Base-by-base conservation (phyloP, 2,113 vertebrate genomes). In the Turdus rufiventris region DNA sequence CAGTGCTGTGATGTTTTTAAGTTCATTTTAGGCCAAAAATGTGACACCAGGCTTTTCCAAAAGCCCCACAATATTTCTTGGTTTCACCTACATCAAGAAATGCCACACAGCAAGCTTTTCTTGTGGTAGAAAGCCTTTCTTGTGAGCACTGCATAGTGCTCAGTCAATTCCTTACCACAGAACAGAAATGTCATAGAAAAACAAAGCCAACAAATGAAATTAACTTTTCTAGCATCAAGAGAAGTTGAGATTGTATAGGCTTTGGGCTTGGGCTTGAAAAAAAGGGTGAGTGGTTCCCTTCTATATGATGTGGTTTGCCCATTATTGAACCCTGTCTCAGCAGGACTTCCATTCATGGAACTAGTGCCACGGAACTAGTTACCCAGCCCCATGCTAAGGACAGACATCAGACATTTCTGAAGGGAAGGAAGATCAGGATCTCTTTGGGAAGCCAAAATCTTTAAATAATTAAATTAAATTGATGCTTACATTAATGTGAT, bases 11-110 rank as follows among this genome's bases (percentile, higher is more conserved):
- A 95, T 89, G 62, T 88, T 87, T 78, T 54, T 5, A 36, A 95
- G 91, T 97, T 94, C 91, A 94, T 89, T 68, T 79, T 47, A 95
- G 93, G 91, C 50, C 90, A 92, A 94, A 95, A 89, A 91, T 94
- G 87, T 94, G 87, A 83, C 89, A 94, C 29, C 17, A 62, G 61
- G 26, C 53, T 92, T 93, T 94, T 92, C 34, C 89, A 91, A 93
- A 94, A 94, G 28, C 71, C 67, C 74, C 34, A 36, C 71, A 91
- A 76, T 95, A 91, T 88, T 93, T 95, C 71, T 94, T 91, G 84
- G 87, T 94, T 96, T 97, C 89, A 95, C 94, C 94, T 97, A 93
- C 89, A 85, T 93, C 80, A 90, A 94, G 87, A 96, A 94, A 95
- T 94, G 88, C 95, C 93, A 93, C 91, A 92, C 89, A 94, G 12